Base-by-base conservation (phyloP, 2,888 invertebrate genomes). In the Sphaerolaimus hirsutus region DNA sequence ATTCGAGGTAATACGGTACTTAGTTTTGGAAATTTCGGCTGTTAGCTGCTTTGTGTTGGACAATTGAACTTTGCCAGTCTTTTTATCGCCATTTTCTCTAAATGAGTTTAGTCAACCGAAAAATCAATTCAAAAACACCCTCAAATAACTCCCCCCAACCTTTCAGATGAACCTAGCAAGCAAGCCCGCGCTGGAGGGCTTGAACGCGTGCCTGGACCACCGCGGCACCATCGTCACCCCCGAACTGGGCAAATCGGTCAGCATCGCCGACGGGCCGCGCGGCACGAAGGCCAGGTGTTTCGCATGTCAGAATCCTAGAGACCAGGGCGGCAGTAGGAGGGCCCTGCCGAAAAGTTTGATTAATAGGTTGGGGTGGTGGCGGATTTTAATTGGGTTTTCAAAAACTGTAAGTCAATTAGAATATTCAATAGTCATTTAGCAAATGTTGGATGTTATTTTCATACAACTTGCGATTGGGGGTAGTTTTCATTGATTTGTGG, bases 181-280 rank as follows among this genome's bases (percentile, higher is more conserved):
- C 0, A 97, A 99, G 64, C 83, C 91, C 0, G 93, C 99, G 1
- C 69, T 99, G 17, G 99, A 99, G 71, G 97, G 93, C 26, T 72
- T 99, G 2, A 99, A 99, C 64, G 93, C 97, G 0, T 91, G 93
- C 59, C 73, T 99, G 47, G 97, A 99, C 71, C 97, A 99, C 64
- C 74, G 97, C 57, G 84, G 84, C 1, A 84, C 89, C 68, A 76
- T 99, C 23, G 97, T 75, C 62, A 79, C 99, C 48, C 87, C 97
- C 0, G 97, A 99, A 68, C 69, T 99, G 14, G 81, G 79, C 43
- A 76, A 75, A 64, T 78, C 53, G 22, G 59, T 58, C 49, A 49
- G n/a, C n/a, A n/a, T 51, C 19, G 53, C 58, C 40, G 54, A 55
- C 25, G n/a, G 48, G 4, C 29, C 47, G 17, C 46, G 52, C 64